These are phyloP conservation scores for Plectus sambesii DNA, from an alignment of 1,140 invertebrate species.

Conservation along the genomic window DNA sequence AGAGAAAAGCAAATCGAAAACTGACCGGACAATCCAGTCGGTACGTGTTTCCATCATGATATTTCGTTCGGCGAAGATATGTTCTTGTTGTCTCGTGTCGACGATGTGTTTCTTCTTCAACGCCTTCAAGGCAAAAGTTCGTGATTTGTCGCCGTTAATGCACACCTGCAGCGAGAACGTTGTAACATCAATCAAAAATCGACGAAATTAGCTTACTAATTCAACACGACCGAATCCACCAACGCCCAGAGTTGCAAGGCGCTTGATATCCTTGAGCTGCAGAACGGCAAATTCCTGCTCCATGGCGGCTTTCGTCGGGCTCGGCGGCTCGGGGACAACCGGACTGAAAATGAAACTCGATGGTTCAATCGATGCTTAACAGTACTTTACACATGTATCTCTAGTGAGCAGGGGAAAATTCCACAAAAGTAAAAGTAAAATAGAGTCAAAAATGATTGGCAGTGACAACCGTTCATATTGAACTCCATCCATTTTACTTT, in stretches of 20 bases:
- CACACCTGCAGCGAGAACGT: constrained; percentile 45
- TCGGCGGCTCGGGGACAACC: too few species aligned
- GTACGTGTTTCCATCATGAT: constrained; percentile 95
- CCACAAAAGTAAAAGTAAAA: too few species aligned
- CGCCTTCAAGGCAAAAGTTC: constrained; percentile 89
- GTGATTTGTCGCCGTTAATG: constrained; percentile 63
- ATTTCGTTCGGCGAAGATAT: constrained; percentile 97
- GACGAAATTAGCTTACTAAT: constrained; percentile 59
- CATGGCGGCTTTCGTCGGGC: constrained; percentile 21
- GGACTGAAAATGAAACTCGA: too few species aligned
- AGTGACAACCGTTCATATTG: too few species aligned
- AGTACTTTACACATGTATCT: too few species aligned
- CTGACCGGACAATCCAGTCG: constrained; percentile 82
- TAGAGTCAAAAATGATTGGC: too few species aligned
- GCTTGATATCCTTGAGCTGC: constrained; percentile 69
- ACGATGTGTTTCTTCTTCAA: constrained; percentile 99
- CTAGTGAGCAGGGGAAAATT: too few species aligned
- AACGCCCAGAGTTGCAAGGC: constrained; percentile 81
- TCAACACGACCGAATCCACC: constrained; percentile 95
- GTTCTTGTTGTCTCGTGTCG: constrained; percentile 92
- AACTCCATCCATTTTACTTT: too few species aligned
- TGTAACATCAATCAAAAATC: too few species aligned
- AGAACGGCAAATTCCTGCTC: constrained; percentile 72
- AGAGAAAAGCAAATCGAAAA: constrained; percentile 13
- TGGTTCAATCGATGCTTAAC: too few species aligned